Evolutionary conservation across 1,140 invertebrate genomes (phyloP), one percentile per base, ranked within the genome.

Genomic region (Sitodiplosis mosellana): DNA sequence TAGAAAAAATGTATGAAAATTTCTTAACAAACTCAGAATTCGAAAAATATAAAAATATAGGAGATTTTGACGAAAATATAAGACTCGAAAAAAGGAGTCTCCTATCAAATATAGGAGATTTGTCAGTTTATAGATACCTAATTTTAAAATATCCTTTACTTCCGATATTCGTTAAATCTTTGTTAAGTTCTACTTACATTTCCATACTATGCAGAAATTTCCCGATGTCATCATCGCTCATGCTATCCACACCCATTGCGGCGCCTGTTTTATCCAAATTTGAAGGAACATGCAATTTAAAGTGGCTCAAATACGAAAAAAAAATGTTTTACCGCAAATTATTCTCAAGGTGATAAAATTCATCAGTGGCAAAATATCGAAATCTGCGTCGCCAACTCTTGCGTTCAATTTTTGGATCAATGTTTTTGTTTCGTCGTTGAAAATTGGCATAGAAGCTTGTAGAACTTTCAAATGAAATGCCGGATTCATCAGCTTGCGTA

Each of bases 361-460:
- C 11, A 18, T 11, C 2, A 20, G 3, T 18, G n/a, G n/a, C 2
- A 12, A 20, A 7, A 43, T 18, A 43, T 43, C 18, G 20, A 43
- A 43, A 2, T n/a, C 41, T 12, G 17, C 5, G 2, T 43, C 14
- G 6, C 41, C 18, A 12, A 43, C 41, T 5, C 5, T 43, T 43
- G 6, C 5, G 7, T 12, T n/a, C 15, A 48, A 22, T 2, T 22
- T 20, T 12, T 42, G 33, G 7, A 48, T n/a, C 17, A 40, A 36
- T 14, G 18, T 37, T 21, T 41, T 20, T 33, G 47, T 14, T 22
- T 42, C 40, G 21, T 40, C 47, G 17, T 40, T 41, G 18, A 48
- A 48, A 41, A 48, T 48, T 15, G 36, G 47, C 20, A 48, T 48
- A 8, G 40, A 48, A 0, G 47, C 20, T 18, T 41, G 47, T 2